Conservation (phyloP, 2,113 vertebrate genomes). For the Ellobius talpinus region DNA sequence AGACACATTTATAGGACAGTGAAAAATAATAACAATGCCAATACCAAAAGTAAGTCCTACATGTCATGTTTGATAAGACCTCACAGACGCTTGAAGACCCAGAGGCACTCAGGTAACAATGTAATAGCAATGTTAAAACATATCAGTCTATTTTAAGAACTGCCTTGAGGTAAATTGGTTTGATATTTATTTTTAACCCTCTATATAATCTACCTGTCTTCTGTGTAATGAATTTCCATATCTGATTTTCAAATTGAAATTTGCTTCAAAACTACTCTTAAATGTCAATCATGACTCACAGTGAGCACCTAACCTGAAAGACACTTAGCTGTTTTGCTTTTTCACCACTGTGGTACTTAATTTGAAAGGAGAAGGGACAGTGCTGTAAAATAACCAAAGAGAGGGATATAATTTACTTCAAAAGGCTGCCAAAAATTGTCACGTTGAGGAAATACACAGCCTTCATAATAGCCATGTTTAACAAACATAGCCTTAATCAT, state of each 20-base stretch:
- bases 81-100: background rate
- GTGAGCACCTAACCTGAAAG: background rate
- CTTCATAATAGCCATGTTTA: conserved; percentile 62
- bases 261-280: conserved; percentile 9
- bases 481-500: conserved; percentile 64
- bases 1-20: background rate
- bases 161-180: too few species aligned
- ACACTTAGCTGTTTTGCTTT: background rate
- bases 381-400: background rate
- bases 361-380: background rate
- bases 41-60: background rate
- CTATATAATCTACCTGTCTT: background rate
- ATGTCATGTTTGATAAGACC: background rate
- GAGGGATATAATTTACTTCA: conserved; percentile 4
- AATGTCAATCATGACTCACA: background rate
- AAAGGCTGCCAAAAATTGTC: background rate
- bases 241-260: conserved; percentile 12
- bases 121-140: background rate
- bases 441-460: conserved; percentile 37
- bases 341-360: background rate
- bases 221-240: background rate
- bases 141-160: background rate
- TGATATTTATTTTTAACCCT: background rate
- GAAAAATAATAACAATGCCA: background rate
- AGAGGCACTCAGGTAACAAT: background rate